A percentile compares a stretch with the other conserved stretches of the same genome.
phyloP scores from a whole-genome alignment of 2,888 invertebrate genomes.

The Stenoptilia bipunctidactyla region DNA sequence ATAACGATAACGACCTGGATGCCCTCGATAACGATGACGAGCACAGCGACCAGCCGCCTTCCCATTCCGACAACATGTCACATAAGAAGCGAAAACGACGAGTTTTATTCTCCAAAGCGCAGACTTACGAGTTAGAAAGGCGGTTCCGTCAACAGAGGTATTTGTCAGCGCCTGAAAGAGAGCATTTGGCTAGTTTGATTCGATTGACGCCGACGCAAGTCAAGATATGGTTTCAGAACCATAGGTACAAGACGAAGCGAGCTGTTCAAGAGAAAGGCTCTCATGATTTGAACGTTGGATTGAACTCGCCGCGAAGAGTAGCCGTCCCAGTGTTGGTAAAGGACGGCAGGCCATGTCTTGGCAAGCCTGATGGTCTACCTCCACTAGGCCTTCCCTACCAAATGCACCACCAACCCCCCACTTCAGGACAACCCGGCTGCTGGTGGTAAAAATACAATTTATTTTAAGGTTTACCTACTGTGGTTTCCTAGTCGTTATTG shows the following conservation, averaged over 20 bases:
- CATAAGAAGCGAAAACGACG: slow-evolving; percentile 95
- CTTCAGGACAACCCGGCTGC: slow-evolving; percentile 54
- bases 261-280: slow-evolving; percentile 93
- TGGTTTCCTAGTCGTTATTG: slow-evolving; percentile 44
- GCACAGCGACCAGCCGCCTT: slow-evolving; percentile 45
- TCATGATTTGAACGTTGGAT: slow-evolving; percentile 75
- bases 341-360: slow-evolving; percentile 92
- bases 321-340: slow-evolving; percentile 95
- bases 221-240: slow-evolving; percentile 99
- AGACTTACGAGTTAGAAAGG: slow-evolving; percentile 95
- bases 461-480: too few species aligned
- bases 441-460: slow-evolving; percentile 56
- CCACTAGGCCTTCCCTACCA: slow-evolving; percentile 63
- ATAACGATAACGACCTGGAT: slow-evolving; percentile 54
- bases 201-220: slow-evolving; percentile 97
- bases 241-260: slow-evolving; percentile 98
- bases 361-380: slow-evolving; percentile 66
- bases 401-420: slow-evolving; percentile 50
- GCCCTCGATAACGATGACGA: slow-evolving; percentile 74
- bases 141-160: slow-evolving; percentile 96
- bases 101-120: slow-evolving; percentile 97
- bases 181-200: slow-evolving; percentile 95
- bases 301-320: slow-evolving; percentile 90
- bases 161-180: slow-evolving; percentile 96
- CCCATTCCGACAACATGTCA: slow-evolving; percentile 51